A percentile compares a stretch with the other conserved stretches of the same genome.
These are phyloP conservation scores for Drosophila setifemur DNA, from an alignment of 1,140 invertebrate species.

Conservation along the genomic window DNA sequence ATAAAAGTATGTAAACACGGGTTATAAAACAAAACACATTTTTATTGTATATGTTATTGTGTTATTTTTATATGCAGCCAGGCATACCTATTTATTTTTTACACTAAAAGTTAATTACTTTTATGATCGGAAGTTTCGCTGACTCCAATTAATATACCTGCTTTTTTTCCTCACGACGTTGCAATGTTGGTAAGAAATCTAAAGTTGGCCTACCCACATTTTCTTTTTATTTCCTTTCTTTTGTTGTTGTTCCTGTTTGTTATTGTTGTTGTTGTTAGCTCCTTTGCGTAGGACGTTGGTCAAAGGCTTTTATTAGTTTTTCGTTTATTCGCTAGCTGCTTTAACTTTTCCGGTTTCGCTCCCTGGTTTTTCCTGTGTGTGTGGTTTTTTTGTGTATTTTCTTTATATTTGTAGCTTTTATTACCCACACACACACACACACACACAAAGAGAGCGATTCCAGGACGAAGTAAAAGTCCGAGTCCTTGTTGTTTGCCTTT, in stretches of 20 bases:
- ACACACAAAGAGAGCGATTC: not conserved
- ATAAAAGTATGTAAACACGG: too few species aligned
- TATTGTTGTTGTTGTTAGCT: too few species aligned
- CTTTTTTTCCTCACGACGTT: not conserved
- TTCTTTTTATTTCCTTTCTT: too few species aligned
- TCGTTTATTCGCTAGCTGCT: slow-evolving; percentile 75
- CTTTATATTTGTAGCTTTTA: slow-evolving; percentile 80
- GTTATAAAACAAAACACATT: too few species aligned
- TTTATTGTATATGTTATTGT: not conserved
- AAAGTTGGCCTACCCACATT: slow-evolving; percentile 17
- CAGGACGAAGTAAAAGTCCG: not conserved
- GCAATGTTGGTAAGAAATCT: not conserved
- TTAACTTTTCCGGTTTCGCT: slow-evolving; percentile 67
- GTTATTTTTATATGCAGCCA: too few species aligned
- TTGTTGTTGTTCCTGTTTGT: too few species aligned
- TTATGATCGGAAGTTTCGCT: slow-evolving; percentile 68
- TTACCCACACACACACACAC: slow-evolving; percentile 41
- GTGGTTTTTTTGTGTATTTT: slow-evolving; percentile 67
- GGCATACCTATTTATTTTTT: slow-evolving; percentile 28
- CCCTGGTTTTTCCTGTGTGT: not conserved
- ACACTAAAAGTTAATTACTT: slow-evolving; percentile 63
- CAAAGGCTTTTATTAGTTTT: slow-evolving; percentile 80
- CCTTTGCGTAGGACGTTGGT: slow-evolving; percentile 33
- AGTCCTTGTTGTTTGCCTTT: slow-evolving; percentile 50
- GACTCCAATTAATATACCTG: slow-evolving; percentile 50